Conservation (phyloP, 2,113 vertebrate genomes). For the Austrofundulus limnaeus region DNA sequence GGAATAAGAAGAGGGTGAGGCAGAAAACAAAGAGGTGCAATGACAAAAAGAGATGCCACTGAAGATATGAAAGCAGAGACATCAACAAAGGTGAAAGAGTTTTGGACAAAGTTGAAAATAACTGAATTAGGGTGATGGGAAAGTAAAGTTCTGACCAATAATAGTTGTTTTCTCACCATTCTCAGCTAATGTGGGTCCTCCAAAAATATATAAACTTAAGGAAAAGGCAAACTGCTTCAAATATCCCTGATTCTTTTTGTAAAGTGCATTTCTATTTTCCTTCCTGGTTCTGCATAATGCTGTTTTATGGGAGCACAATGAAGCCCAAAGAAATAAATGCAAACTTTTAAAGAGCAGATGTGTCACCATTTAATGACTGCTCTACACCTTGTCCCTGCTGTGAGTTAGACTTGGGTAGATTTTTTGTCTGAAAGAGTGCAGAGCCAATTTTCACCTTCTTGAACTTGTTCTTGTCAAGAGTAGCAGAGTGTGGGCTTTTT, state of each 20-base stretch:
- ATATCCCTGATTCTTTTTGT: too few species aligned
- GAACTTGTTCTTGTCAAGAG: not conserved
- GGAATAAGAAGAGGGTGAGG: constrained; percentile 17
- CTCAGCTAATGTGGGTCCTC: too few species aligned
- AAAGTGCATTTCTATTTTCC: too few species aligned
- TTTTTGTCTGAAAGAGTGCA: not conserved
- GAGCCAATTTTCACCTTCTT: not conserved
- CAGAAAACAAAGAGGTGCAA: not conserved
- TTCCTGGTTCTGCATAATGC: too few species aligned
- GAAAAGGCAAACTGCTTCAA: too few species aligned
- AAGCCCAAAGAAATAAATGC: not conserved
- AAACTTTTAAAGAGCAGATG: not conserved
- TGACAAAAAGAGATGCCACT: not conserved
- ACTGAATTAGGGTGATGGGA: too few species aligned
- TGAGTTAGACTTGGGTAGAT: not conserved
- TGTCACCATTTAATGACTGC: not conserved
- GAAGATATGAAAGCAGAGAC: not conserved
- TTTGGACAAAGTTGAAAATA: too few species aligned
- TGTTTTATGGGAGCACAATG: too few species aligned
- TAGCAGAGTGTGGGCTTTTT: not conserved
- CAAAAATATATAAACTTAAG: too few species aligned
- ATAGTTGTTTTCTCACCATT: too few species aligned
- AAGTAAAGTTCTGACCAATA: too few species aligned
- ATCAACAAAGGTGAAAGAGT: too few species aligned
- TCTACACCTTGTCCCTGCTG: not conserved